Evolutionary conservation across 2,113 vertebrate genomes (phyloP).

Genomic region (Antechinus flavipes): DNA sequence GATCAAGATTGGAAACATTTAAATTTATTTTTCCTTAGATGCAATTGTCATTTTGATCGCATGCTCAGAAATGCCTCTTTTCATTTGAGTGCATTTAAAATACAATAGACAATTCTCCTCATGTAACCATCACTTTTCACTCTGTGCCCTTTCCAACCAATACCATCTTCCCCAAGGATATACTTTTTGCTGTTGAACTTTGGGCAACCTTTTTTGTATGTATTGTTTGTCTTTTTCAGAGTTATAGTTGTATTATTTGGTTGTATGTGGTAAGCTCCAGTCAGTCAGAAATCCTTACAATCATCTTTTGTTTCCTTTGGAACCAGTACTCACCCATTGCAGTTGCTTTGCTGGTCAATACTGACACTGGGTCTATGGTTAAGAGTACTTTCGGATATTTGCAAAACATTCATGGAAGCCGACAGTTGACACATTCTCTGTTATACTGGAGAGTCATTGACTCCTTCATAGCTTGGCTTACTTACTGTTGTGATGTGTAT

Average conservation of each 20-base stretch:
- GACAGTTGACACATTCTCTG: constrained; percentile 13
- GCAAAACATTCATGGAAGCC: constrained; percentile 47
- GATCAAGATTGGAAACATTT: constrained; percentile 69
- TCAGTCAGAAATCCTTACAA: neutral
- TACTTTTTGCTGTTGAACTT: neutral
- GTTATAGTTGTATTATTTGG: constrained; percentile 3
- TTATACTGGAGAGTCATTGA: constrained; percentile 44
- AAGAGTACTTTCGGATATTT: constrained; percentile 39
- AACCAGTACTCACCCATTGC: neutral
- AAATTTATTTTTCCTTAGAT: constrained; percentile 64
- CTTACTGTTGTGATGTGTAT: constrained; percentile 50
- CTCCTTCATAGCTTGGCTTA: constrained; percentile 30
- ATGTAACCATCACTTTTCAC: constrained; percentile 4
- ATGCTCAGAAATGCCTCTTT: constrained; percentile 43
- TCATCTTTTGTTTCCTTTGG: neutral
- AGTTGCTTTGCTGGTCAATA: constrained; percentile 20
- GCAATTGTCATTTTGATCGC: constrained; percentile 66
- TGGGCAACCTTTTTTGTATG: neutral
- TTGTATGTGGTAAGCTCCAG: neutral
- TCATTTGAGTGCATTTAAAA: constrained; percentile 64
- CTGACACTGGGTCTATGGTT: constrained; percentile 23
- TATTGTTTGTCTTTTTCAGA: neutral
- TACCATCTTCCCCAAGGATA: neutral
- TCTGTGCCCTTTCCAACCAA: constrained; percentile 22
- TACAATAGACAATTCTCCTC: constrained; percentile 46